Evolutionary conservation across 2,113 vertebrate genomes (phyloP).

Genomic region (Ascaphus truei): DNA sequence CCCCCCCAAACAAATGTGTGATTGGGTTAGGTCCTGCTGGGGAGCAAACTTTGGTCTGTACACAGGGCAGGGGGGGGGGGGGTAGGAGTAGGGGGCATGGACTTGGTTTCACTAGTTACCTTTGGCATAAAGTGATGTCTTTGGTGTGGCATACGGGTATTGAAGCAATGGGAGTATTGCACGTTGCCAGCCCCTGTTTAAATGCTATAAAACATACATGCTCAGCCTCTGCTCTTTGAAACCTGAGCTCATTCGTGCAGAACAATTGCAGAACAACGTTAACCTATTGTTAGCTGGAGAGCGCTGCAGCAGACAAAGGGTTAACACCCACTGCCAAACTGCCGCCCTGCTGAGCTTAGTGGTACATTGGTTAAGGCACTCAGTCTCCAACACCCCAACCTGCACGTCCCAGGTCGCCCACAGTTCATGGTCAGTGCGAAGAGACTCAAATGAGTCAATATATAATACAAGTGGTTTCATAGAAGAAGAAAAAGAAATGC

Average conservation of each 20-base stretch:
- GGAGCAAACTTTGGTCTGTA: neutral
- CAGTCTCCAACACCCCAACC: neutral
- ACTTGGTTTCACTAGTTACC: neutral
- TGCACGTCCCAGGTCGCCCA: neutral
- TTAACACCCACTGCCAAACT: neutral
- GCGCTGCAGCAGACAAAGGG: neutral
- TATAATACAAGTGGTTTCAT: neutral
- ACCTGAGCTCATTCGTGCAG: slow-evolving; percentile 18
- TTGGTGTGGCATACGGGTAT: slow-evolving; percentile 3
- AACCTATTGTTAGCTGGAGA: neutral
- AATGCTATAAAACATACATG: slow-evolving; percentile 8
- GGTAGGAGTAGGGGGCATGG: neutral
- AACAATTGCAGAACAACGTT: neutral
- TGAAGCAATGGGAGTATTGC: slow-evolving; percentile 6
- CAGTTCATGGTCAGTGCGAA: too few relatives aligned
- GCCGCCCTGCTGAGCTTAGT: neutral
- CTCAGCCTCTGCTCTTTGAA: slow-evolving; percentile 20
- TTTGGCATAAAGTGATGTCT: neutral
- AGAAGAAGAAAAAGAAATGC: neutral
- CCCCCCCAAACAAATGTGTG: neutral
- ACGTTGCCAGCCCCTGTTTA: too few relatives aligned
- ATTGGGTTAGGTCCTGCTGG: neutral
- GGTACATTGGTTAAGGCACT: slow-evolving; percentile 29
- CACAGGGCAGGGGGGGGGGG: neutral
- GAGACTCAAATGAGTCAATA: too few relatives aligned